phyloP scores from a whole-genome alignment of 2,797 vertebrate genomes.

The Gallirallus australis region DNA sequence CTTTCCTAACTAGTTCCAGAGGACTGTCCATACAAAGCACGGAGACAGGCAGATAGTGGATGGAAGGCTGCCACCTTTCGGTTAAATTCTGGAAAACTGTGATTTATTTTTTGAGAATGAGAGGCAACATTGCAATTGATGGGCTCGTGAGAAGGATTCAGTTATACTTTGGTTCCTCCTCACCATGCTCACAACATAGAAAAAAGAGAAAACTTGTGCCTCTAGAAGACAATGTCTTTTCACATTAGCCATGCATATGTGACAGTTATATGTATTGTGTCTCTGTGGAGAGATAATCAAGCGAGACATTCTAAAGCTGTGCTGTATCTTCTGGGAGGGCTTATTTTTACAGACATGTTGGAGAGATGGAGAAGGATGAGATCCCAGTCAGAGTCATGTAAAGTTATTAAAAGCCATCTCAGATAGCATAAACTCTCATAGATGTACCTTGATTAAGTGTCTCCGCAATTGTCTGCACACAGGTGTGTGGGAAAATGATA shows the following conservation, averaged over 20 bases:
- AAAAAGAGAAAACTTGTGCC: neutral
- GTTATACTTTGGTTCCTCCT: neutral
- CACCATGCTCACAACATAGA: neutral
- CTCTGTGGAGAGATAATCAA: neutral
- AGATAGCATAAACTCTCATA: neutral
- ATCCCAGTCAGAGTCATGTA: neutral
- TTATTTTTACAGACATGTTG: neutral
- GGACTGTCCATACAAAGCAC: neutral
- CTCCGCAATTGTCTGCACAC: neutral
- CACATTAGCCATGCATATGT: neutral
- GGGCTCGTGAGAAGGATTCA: neutral
- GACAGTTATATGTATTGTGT: neutral
- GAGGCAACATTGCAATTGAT: neutral
- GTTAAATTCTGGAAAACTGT: neutral
- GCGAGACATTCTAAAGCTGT: neutral
- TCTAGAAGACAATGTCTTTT: neutral
- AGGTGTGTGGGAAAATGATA: neutral
- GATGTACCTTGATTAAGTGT: neutral
- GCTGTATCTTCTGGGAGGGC: neutral
- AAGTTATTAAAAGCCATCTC: neutral
- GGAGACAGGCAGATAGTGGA: neutral
- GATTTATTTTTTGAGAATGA: neutral
- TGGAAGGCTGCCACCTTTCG: constrained; percentile 39
- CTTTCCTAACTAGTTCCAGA: neutral
- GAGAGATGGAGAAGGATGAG: neutral